Conservation (phyloP, 2,888 invertebrate species). For the Volucella inflata region DNA sequence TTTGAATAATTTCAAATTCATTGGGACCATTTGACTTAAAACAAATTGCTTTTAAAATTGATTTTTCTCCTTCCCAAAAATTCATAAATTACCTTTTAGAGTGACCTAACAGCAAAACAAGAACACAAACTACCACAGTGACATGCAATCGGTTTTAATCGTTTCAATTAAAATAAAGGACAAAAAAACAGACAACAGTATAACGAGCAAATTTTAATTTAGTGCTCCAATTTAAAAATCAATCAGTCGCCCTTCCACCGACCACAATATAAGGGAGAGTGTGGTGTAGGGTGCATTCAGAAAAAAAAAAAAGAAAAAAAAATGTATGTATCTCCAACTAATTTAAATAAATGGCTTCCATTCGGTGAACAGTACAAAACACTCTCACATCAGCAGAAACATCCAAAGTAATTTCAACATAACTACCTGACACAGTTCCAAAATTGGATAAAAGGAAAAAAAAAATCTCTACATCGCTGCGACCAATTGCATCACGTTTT, state of each 20-base stretch:
- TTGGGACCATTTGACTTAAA: background rate
- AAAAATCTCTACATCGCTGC: too few relatives aligned
- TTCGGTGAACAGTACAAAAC: conserved; percentile 22
- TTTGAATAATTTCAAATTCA: too few relatives aligned
- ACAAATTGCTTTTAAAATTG: conserved; percentile 39
- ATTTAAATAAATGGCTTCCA: conserved; percentile 63
- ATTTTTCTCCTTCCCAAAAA: conserved; percentile 34
- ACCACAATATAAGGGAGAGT: background rate
- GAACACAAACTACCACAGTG: background rate
- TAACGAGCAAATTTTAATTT: conserved; percentile 49
- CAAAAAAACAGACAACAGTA: background rate
- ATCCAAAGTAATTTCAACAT: conserved; percentile 27
- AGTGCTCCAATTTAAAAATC: conserved; percentile 70
- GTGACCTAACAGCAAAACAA: background rate
- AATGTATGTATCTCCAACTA: conserved; percentile 28
- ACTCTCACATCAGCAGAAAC: conserved; percentile 2
- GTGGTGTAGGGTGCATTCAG: too few relatives aligned
- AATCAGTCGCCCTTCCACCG: conserved; percentile 57
- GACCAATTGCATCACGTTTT: conserved; percentile 33
- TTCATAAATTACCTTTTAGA: conserved; percentile 42
- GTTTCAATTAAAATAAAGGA: conserved; percentile 52
- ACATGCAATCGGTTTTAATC: conserved; percentile 53
- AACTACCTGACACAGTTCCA: conserved; percentile 50
- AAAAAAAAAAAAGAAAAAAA: too few relatives aligned
- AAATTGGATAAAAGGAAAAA: conserved; percentile 12